A percentile compares a stretch with the other conserved stretches of the same genome.
These are phyloP conservation scores for Microtus richardsoni DNA, from an alignment of 2,113 vertebrate species.

Conservation along the genomic window DNA sequence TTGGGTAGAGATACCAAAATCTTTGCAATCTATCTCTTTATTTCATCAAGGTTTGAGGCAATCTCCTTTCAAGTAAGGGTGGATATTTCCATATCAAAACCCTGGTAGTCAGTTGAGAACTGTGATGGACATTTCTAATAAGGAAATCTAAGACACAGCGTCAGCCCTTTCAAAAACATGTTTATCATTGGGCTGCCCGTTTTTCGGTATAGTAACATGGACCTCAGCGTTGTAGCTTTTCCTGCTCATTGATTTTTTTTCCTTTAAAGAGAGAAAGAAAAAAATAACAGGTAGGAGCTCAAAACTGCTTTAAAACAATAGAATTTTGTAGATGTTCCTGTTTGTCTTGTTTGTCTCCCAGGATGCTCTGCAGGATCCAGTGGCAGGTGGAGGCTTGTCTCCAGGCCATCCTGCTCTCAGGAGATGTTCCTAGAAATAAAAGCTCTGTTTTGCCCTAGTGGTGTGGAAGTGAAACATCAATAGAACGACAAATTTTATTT, in stretches of 20 bases:
- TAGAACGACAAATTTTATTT: not conserved
- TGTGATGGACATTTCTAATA: not conserved
- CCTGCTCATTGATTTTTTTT: not conserved
- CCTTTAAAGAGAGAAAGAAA: not conserved
- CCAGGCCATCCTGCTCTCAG: not conserved
- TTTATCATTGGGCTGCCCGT: not conserved
- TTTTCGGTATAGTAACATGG: not conserved
- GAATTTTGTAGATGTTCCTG: not conserved
- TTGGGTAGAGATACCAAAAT: not conserved
- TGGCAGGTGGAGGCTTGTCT: not conserved
- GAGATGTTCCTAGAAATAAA: slow-evolving; percentile 24
- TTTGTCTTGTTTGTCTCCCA: slow-evolving; percentile 1
- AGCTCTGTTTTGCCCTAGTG: not conserved
- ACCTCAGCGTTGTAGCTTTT: not conserved
- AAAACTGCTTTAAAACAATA: not conserved
- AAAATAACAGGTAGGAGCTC: not conserved
- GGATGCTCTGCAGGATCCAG: not conserved
- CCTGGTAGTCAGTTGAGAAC: not conserved
- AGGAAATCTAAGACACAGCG: not conserved
- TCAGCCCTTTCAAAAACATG: not conserved
- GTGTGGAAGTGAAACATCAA: not conserved
- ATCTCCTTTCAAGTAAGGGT: not conserved
- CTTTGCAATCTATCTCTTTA: not conserved
- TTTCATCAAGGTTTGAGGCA: not conserved
- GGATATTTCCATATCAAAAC: not conserved